Evolutionary conservation across 2,113 vertebrate genomes (phyloP).

Genomic region (Zingel zingel): DNA sequence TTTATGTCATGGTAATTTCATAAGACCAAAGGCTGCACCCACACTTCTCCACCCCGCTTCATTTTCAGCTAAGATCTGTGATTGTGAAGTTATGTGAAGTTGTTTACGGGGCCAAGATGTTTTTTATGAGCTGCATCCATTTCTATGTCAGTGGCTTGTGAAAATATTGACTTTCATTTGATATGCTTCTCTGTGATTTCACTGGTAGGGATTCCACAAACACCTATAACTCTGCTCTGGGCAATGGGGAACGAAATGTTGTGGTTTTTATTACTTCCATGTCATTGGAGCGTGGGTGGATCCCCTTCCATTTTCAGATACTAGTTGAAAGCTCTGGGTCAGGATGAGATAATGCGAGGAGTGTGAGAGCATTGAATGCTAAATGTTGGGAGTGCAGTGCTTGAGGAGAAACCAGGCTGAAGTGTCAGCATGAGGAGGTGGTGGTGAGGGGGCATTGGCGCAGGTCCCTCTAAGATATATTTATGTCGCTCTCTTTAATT

Average conservation of each 20-base stretch:
- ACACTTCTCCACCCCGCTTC: constrained; percentile 1
- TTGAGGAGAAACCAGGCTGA: constrained; percentile 48
- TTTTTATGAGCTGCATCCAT: constrained; percentile 57
- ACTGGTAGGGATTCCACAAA: constrained; percentile 33
- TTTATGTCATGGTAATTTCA: constrained; percentile 67
- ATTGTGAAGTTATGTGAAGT: constrained; percentile 42
- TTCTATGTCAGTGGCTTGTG: constrained; percentile 2
- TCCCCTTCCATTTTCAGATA: constrained; percentile 47
- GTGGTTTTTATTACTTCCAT: constrained; percentile 57
- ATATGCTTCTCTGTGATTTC: constrained; percentile 38
- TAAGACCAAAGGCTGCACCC: constrained; percentile 42
- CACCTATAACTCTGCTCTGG: constrained; percentile 11
- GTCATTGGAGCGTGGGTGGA: constrained; percentile 45
- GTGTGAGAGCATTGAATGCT: constrained; percentile 31
- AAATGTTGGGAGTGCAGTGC: constrained; percentile 41
- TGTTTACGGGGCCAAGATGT: constrained; percentile 31
- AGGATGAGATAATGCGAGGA: constrained; percentile 55
- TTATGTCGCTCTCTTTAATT: constrained; percentile 75
- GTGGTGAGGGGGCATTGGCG: constrained; percentile 50
- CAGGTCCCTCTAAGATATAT: constrained; percentile 70
- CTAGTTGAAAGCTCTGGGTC: constrained; percentile 59
- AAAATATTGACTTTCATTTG: constrained; percentile 64
- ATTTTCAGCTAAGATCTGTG: constrained; percentile 38
- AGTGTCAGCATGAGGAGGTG: constrained; percentile 60
- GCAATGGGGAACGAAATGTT: constrained; percentile 6